phyloP scores from a whole-genome alignment of 2,797 vertebrate genomes.

The Botia kubotai region DNA sequence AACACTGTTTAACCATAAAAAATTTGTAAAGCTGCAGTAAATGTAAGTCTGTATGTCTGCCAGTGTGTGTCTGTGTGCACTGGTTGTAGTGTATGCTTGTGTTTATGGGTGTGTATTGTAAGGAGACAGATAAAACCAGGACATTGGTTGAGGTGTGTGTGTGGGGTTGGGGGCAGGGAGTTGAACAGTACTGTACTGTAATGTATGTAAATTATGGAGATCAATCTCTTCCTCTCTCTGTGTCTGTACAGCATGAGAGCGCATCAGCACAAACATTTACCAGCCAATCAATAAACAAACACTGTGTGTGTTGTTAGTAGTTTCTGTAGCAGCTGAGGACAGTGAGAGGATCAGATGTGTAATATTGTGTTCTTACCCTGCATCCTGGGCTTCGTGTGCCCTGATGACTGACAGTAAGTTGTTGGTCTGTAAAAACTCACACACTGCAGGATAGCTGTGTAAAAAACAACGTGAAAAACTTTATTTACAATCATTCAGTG shows the following conservation, averaged over 20 bases:
- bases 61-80: too few species aligned
- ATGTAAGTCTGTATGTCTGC: too few species aligned
- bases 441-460: conserved; percentile 94
- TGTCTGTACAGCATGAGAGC: not conserved
- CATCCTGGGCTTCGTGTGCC: conserved; percentile 97
- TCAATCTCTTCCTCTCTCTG: not conserved
- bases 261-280: not conserved
- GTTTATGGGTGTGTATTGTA: too few species aligned
- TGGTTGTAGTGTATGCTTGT: too few species aligned
- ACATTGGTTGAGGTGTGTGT: too few species aligned
- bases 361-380: conserved; percentile 82
- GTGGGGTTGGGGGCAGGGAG: not conserved
- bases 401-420: conserved; percentile 98
- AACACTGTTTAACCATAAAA: too few species aligned
- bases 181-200: not conserved
- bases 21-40: too few species aligned
- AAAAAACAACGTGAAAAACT: conserved; percentile 14
- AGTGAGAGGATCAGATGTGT: too few species aligned
- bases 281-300: not conserved
- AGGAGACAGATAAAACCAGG: too few species aligned
- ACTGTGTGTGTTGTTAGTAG: conserved; percentile 20
- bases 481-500: not conserved
- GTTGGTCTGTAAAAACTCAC: conserved; percentile 98
- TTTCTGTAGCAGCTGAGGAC: not conserved
- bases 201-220: conserved; percentile 28